Conservation (phyloP, 1,140 invertebrate species). For the Marisa cornuarietis region DNA sequence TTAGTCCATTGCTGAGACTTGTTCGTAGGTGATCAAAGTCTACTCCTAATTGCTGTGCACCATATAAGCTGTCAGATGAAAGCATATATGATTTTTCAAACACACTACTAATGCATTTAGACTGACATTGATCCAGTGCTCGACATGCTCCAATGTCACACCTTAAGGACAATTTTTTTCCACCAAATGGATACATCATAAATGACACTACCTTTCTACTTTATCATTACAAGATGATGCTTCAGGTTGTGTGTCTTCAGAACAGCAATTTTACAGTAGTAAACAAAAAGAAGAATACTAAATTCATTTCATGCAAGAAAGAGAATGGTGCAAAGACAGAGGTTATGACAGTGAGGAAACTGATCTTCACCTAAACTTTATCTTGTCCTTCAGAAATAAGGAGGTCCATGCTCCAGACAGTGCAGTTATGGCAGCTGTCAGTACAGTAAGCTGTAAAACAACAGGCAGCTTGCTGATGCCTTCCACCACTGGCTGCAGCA, state of each 20-base stretch:
- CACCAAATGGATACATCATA: no score
- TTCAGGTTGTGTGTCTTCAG: no score
- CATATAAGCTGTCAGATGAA: conserved; percentile 47
- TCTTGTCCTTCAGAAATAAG: conserved; percentile 60
- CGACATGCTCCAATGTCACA: no score
- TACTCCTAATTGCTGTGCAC: conserved; percentile 58
- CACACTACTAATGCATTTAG: no score
- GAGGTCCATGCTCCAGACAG: conserved; percentile 60
- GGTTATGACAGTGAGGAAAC: neutral
- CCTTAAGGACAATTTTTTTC: neutral
- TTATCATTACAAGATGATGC: no score
- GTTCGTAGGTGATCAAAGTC: conserved; percentile 53
- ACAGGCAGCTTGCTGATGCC: conserved; percentile 56
- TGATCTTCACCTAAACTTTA: conserved; percentile 58
- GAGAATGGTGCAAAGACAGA: neutral
- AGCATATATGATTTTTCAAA: no score
- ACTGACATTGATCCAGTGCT: no score
- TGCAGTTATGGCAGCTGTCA: conserved; percentile 52
- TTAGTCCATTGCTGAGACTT: conserved; percentile 47
- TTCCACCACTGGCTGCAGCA: conserved; percentile 57
- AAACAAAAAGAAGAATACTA: neutral
- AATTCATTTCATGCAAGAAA: neutral
- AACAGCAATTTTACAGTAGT: no score
- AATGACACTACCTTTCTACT: no score
- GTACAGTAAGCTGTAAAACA: conserved; percentile 53